Conservation (phyloP, 2,797 vertebrate species). For the Gephyroberyx darwinii region DNA sequence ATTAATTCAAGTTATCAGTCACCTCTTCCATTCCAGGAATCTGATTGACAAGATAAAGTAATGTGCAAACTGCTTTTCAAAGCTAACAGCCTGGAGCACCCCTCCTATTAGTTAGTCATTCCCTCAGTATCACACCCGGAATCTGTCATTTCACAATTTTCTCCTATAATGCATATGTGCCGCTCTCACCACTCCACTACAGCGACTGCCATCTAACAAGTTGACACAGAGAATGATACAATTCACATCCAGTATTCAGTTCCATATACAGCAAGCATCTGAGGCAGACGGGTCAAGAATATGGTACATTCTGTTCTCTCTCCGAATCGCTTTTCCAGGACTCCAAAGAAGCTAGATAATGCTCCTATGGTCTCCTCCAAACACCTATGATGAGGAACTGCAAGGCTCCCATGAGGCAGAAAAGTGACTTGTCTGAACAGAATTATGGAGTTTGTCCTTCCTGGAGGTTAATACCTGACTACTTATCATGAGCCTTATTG, state of each 20-base stretch:
- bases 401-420: constrained; percentile 28
- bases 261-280: constrained; percentile 78
- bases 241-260: constrained; percentile 81
- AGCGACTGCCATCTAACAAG: constrained; percentile 83
- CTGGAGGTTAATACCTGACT: constrained; percentile 10
- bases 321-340: constrained; percentile 68
- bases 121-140: constrained; percentile 87
- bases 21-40: constrained; percentile 84
- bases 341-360: constrained; percentile 55
- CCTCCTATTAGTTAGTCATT: constrained; percentile 89
- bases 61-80: constrained; percentile 86
- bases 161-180: constrained; percentile 87
- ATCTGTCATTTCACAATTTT: constrained; percentile 89
- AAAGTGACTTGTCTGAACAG: constrained; percentile 23
- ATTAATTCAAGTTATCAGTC: constrained; percentile 86
- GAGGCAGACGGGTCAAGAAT: constrained; percentile 82
- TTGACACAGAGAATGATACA: constrained; percentile 81
- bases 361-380: constrained; percentile 52
- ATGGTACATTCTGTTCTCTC: constrained; percentile 83
- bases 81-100: constrained; percentile 86
- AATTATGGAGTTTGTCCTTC: constrained; percentile 32
- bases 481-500: constrained; percentile 2
- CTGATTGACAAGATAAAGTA: constrained; percentile 87
- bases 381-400: constrained; percentile 49
- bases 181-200: constrained; percentile 83